phyloP scores from a whole-genome alignment of 1,140 invertebrate species.

The Maconellicoccus hirsutus region DNA sequence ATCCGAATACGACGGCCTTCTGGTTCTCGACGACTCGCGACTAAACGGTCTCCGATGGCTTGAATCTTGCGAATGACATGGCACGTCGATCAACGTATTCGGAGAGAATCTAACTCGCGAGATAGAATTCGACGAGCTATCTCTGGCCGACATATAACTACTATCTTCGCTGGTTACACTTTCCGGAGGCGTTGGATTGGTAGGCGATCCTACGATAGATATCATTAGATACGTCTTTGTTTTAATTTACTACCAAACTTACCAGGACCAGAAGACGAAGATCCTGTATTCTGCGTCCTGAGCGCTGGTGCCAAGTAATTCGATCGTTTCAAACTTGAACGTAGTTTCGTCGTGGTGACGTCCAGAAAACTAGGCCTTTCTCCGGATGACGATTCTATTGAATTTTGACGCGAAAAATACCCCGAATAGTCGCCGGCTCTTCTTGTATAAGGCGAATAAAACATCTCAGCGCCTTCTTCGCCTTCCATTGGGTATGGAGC shows the following conservation, averaged over 20 bases:
- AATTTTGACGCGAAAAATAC: slow-evolving; percentile 44
- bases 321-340: slow-evolving; percentile 62
- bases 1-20: background rate
- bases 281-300: slow-evolving; percentile 23
- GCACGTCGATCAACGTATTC: slow-evolving; percentile 47
- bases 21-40: slow-evolving; percentile 7
- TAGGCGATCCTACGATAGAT: slow-evolving; percentile 47
- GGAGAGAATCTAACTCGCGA: slow-evolving; percentile 70
- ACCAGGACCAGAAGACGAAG: slow-evolving; percentile 28
- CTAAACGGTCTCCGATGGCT: slow-evolving; percentile 35
- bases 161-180: slow-evolving; percentile 71
- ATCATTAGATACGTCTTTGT: background rate
- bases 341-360: slow-evolving; percentile 42
- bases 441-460: slow-evolving; percentile 24
- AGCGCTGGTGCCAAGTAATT: slow-evolving; percentile 35
- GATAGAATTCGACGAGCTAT: slow-evolving; percentile 47
- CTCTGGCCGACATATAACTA: slow-evolving; percentile 70
- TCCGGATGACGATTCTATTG: slow-evolving; percentile 36
- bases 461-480: slow-evolving; percentile 23
- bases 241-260: background rate
- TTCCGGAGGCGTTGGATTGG: slow-evolving; percentile 74
- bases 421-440: slow-evolving; percentile 25
- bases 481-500: slow-evolving; percentile 49
- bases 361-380: background rate
- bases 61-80: slow-evolving; percentile 49